Conservation (phyloP, 2,888 invertebrate species). For the Cephonodes hylas region DNA sequence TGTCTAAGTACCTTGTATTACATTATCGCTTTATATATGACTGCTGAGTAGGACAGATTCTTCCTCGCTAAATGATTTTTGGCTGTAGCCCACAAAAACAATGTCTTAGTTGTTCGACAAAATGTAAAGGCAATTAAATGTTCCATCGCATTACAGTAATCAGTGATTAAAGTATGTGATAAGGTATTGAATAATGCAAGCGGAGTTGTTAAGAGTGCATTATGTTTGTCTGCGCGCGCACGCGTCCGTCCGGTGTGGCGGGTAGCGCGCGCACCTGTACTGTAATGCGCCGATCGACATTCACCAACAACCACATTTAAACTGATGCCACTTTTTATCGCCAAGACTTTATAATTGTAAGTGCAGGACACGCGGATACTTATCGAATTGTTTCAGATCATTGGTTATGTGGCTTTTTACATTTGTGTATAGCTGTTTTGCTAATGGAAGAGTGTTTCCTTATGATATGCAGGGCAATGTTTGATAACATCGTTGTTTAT, state of each 20-base stretch:
- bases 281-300: conserved; percentile 30
- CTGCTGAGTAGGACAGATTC: background rate
- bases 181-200: conserved; percentile 38
- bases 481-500: background rate
- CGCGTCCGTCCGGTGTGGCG: conserved; percentile 45
- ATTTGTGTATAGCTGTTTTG: background rate
- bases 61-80: background rate
- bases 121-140: background rate
- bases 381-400: background rate
- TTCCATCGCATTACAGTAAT: background rate
- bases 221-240: conserved; percentile 38
- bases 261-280: conserved; percentile 33
- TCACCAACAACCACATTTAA: conserved; percentile 32
- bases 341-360: conserved; percentile 10
- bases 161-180: conserved; percentile 10
- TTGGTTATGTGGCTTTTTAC: background rate
- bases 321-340: conserved; percentile 40
- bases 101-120: background rate
- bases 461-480: background rate
- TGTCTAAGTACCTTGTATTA: background rate
- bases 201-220: conserved; percentile 29
- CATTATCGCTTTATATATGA: background rate
- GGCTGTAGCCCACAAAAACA: background rate
- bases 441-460: background rate
- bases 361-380: background rate